phyloP scores from a whole-genome alignment of 2,888 invertebrate species.

The Drosophila paranaensis region DNA sequence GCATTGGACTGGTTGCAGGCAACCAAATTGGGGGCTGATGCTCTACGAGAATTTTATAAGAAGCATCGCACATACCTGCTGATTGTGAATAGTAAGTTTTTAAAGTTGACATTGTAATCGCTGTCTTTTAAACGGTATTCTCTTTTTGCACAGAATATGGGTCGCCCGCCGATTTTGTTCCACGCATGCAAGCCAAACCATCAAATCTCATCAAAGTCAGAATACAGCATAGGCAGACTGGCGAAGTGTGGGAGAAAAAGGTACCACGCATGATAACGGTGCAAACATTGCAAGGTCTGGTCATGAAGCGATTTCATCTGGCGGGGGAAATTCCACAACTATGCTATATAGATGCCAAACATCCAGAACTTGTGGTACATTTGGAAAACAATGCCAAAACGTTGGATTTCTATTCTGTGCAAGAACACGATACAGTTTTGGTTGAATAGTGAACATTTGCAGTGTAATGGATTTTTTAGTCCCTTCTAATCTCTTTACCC shows the following conservation, averaged over 20 bases:
- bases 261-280: slow-evolving; percentile 92
- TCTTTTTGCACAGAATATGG: slow-evolving; percentile 89
- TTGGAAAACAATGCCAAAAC: slow-evolving; percentile 94
- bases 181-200: slow-evolving; percentile 87
- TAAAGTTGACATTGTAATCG: background rate
- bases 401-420: slow-evolving; percentile 92
- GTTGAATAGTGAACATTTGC: slow-evolving; percentile 85
- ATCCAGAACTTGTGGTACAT: slow-evolving; percentile 89
- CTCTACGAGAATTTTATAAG: slow-evolving; percentile 86
- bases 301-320: slow-evolving; percentile 90
- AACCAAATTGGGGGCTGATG: slow-evolving; percentile 85
- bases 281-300: slow-evolving; percentile 92
- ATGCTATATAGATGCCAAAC: slow-evolving; percentile 86
- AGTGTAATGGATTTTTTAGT: background rate
- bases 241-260: slow-evolving; percentile 87
- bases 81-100: slow-evolving; percentile 89
- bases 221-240: slow-evolving; percentile 85
- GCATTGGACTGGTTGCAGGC: slow-evolving; percentile 90
- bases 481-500: background rate
- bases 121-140: background rate
- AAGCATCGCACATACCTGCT: slow-evolving; percentile 91
- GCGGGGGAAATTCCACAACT: slow-evolving; percentile 78
- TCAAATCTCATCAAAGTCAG: slow-evolving; percentile 89
- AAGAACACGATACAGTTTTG: slow-evolving; percentile 92
- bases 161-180: slow-evolving; percentile 91